Percentiles rank a stretch among this genome's conserved stretches.
These are phyloP conservation scores for Dolichopus griseipennis DNA, from an alignment of 2,888 invertebrate species.

Conservation along the genomic window DNA sequence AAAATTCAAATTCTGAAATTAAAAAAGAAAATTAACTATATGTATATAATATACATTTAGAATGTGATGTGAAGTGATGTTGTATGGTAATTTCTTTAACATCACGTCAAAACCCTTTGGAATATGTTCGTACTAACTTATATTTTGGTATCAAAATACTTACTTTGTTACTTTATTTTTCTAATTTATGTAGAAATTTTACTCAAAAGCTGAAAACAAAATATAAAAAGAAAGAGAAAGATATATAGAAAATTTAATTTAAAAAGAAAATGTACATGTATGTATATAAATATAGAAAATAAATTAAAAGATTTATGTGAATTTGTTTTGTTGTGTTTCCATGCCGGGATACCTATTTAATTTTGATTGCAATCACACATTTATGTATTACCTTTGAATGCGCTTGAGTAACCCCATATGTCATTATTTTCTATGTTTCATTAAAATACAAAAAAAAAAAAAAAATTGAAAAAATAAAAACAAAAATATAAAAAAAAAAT, in stretches of 20 bases:
- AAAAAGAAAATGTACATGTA: too few species aligned
- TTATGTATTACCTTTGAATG: constrained; percentile 4
- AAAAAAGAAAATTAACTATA: not conserved
- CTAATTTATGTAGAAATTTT: not conserved
- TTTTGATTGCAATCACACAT: constrained; percentile 5
- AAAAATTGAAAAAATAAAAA: not conserved
- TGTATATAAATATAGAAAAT: too few species aligned
- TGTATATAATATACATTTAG: too few species aligned
- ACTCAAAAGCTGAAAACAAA: not conserved
- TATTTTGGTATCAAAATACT: not conserved
- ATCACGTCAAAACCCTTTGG: not conserved
- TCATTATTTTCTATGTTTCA: constrained; percentile 4
- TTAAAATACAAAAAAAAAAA: not conserved
- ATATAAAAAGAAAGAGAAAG: not conserved
- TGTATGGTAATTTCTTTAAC: constrained; percentile 1
- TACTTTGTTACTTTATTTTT: not conserved
- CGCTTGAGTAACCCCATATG: constrained; percentile 4
- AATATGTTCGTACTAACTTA: not conserved
- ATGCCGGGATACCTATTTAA: constrained; percentile 5
- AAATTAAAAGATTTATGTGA: not conserved
- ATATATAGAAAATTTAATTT: too few species aligned
- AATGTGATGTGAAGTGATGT: not conserved
- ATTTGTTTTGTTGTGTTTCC: constrained; percentile 6
- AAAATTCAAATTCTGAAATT: not conserved
- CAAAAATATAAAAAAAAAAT: not conserved